Evolutionary conservation across 1,140 invertebrate genomes (phyloP).

Genomic region (Bombus difficillimus): DNA sequence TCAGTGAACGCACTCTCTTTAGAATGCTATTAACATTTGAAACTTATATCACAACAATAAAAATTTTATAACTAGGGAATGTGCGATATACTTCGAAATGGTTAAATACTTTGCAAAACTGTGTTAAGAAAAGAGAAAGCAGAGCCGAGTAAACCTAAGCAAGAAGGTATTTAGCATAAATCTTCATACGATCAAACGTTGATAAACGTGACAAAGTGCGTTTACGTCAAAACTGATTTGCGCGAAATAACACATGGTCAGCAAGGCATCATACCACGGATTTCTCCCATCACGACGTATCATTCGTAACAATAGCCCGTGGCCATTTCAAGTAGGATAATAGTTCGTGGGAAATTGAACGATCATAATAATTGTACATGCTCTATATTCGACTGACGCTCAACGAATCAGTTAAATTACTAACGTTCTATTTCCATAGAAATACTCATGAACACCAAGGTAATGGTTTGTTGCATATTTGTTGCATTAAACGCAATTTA

Average conservation of each 20-base stretch:
- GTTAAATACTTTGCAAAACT: no score
- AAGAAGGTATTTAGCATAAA: not conserved
- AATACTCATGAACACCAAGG: no score
- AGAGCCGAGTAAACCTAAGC: not conserved
- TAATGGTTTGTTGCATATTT: no score
- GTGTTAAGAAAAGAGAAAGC: no score
- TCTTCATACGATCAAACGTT: no score
- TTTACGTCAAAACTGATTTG: constrained; percentile 23
- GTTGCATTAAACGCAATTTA: no score
- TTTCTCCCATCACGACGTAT: constrained; percentile 28
- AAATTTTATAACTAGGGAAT: no score
- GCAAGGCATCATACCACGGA: not conserved
- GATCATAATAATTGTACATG: constrained; percentile 27
- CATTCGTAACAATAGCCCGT: constrained; percentile 26
- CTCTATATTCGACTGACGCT: not conserved
- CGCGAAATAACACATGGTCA: constrained; percentile 21
- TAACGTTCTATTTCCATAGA: not conserved
- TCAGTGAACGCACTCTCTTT: no score
- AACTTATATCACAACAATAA: no score
- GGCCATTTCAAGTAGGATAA: constrained; percentile 26
- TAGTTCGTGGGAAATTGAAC: constrained; percentile 26
- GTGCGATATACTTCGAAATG: no score
- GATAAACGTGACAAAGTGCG: not conserved
- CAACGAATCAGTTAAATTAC: not conserved
- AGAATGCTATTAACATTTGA: no score